Base-by-base conservation (phyloP, 2,888 invertebrate species). In the Chrysolina americana region DNA sequence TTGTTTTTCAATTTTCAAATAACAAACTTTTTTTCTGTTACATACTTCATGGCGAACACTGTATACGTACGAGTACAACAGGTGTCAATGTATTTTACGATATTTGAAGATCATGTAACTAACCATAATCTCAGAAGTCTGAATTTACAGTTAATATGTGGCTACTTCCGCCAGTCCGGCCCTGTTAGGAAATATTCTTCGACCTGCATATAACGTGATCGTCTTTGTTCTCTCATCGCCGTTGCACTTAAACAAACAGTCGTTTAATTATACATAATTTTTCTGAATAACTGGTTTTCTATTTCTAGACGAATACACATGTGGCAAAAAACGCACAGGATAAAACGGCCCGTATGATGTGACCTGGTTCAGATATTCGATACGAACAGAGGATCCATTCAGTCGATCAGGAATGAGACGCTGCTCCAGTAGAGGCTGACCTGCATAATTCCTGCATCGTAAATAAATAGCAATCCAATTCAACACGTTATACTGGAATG, bases 311-410 rank as follows among this genome's bases (percentile, higher is more conserved):
- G 59, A 59, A 59, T 59, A 59, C 23, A 59, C 59, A 59, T 59
- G 59, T 59, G 36, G 59, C 68, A 69, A 69, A 68, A 69, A 69
- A 41, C 41, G 62, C 36, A 21, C 23, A 21, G 48, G 48, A 41
- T 48, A 69, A 41, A 59, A 41, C 69, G 47, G 41, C 69, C 76
- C 73, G 71, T 74, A 78, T 75, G 71, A 76, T 62, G 70, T 77
- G 78, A 80, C 79, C 77, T 78, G 77, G 76, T 80, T 80, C 72
- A 47, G 65, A 65, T 71, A 41, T 41, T 50, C 70, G 73, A 73
- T 73, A 66, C 70, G 59, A 76, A 74, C 68, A 68, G 72, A 75
- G 68, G 73, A 76, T 74, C 73, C 75, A 73, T 76, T 76, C 71
- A 75, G 72, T 53, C 69, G 70, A 70, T 70, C 64, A 70, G 59